phyloP scores from a whole-genome alignment of 2,888 invertebrate genomes.

The Schizotus pectinicornis region DNA sequence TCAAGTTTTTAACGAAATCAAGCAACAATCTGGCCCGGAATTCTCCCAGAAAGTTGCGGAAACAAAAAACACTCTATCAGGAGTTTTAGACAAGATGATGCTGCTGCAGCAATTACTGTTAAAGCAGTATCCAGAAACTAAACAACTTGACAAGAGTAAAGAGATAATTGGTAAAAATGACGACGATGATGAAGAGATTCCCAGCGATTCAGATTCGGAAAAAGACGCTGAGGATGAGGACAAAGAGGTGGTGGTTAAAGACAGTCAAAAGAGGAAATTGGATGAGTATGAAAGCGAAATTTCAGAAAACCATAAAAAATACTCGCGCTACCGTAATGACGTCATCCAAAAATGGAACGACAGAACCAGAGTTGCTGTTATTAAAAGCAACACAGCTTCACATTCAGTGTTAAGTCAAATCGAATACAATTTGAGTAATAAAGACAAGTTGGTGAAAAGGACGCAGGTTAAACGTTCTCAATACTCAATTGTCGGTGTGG shows the following conservation, averaged over 20 bases:
- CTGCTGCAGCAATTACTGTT: slow-evolving; percentile 66
- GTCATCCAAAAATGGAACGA: slow-evolving; percentile 62
- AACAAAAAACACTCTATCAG: slow-evolving; percentile 63
- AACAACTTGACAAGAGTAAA: slow-evolving; percentile 53
- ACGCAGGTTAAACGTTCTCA: slow-evolving; percentile 65
- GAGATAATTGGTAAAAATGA: slow-evolving; percentile 33
- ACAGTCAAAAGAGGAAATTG: slow-evolving; percentile 60
- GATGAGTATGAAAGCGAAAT: slow-evolving; percentile 58
- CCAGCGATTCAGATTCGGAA: slow-evolving; percentile 63
- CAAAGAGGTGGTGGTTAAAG: slow-evolving; percentile 39
- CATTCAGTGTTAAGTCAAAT: no score
- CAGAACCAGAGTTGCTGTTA: slow-evolving; percentile 77
- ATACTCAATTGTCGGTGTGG: no score
- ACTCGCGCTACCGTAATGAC: no score
- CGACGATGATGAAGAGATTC: slow-evolving; percentile 66
- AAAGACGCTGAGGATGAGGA: slow-evolving; percentile 54
- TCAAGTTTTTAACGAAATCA: slow-evolving; percentile 61
- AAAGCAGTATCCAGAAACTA: slow-evolving; percentile 74
- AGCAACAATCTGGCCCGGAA: slow-evolving; percentile 53
- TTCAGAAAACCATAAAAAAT: no score
- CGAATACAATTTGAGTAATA: slow-evolving; percentile 28
- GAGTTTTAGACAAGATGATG: slow-evolving; percentile 70
- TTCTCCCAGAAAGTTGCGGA: slow-evolving; percentile 62
- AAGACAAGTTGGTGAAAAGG: slow-evolving; percentile 72
- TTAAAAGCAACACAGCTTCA: no score